Evolutionary conservation across 2,113 vertebrate species (phyloP).

Genomic region (Fulica atra): DNA sequence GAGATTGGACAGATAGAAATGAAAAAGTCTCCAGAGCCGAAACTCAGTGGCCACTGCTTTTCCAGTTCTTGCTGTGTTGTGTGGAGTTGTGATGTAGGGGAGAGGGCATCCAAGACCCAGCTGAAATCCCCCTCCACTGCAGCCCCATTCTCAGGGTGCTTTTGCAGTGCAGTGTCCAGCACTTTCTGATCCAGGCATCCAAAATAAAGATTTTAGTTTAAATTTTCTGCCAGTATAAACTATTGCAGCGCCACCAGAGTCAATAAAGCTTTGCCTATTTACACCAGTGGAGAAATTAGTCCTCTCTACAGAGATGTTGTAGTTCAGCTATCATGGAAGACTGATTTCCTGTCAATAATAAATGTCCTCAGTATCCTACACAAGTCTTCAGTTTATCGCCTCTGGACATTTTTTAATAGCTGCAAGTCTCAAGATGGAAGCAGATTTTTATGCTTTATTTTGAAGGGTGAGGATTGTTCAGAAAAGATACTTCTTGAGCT

Average conservation of each 20-base stretch:
- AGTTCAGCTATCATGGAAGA: conserved; percentile 44
- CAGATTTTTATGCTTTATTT: conserved; percentile 61
- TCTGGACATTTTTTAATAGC: conserved; percentile 65
- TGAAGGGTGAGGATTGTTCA: conserved; percentile 52
- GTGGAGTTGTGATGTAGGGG: background rate
- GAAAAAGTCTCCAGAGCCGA: background rate
- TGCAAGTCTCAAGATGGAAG: conserved; percentile 48
- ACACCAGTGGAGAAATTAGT: conserved; percentile 24
- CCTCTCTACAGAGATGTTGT: background rate
- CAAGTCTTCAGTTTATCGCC: conserved; percentile 52
- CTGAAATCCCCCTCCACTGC: background rate
- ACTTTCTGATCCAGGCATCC: background rate
- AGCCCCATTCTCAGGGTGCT: background rate
- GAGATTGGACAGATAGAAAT: background rate
- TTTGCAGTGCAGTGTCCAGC: background rate
- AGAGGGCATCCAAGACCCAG: background rate
- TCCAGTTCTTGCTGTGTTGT: background rate
- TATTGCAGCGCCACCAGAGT: background rate
- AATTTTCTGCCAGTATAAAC: background rate
- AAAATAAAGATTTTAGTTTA: background rate
- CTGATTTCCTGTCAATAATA: conserved; percentile 64
- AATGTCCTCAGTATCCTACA: conserved; percentile 54
- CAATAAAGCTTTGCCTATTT: background rate
- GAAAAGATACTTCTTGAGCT: conserved; percentile 32
- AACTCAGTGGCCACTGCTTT: background rate